phyloP scores from a whole-genome alignment of 2,797 vertebrate genomes.

The Alcedo quadribrachys region DNA sequence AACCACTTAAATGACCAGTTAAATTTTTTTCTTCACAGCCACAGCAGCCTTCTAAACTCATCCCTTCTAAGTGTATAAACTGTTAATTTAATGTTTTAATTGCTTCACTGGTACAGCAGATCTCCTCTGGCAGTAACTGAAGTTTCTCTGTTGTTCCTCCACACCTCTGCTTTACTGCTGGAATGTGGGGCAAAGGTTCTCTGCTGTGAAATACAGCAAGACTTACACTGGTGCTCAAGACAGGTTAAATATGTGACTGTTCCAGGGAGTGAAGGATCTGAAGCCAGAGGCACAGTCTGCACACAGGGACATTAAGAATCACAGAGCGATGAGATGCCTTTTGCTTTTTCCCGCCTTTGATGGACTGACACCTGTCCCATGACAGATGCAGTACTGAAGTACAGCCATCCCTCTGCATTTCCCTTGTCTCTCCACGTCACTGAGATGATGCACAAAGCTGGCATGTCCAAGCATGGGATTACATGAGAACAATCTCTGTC shows the following conservation, averaged over 20 bases:
- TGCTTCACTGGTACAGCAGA: background rate
- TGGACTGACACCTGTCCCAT: background rate
- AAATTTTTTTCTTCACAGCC: background rate
- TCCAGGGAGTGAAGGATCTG: background rate
- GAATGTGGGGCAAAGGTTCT: background rate
- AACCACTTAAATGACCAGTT: background rate
- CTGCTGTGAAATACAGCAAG: background rate
- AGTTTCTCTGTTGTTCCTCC: background rate
- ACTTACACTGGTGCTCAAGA: background rate
- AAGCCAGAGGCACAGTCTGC: background rate
- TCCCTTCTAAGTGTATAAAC: background rate
- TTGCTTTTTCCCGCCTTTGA: background rate
- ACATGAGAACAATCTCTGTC: background rate
- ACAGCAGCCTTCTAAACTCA: background rate
- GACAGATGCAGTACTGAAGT: background rate
- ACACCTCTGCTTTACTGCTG: background rate
- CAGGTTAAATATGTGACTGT: background rate
- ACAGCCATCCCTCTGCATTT: background rate
- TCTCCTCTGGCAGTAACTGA: background rate
- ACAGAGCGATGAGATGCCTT: background rate
- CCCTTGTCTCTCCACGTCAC: background rate
- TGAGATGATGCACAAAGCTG: constrained; percentile 12
- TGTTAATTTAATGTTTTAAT: background rate
- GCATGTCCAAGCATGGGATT: background rate
- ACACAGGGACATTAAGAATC: background rate